These are phyloP conservation scores for Myotis findleyi DNA, from an alignment of 2,797 vertebrate species.

Conservation along the genomic window DNA sequence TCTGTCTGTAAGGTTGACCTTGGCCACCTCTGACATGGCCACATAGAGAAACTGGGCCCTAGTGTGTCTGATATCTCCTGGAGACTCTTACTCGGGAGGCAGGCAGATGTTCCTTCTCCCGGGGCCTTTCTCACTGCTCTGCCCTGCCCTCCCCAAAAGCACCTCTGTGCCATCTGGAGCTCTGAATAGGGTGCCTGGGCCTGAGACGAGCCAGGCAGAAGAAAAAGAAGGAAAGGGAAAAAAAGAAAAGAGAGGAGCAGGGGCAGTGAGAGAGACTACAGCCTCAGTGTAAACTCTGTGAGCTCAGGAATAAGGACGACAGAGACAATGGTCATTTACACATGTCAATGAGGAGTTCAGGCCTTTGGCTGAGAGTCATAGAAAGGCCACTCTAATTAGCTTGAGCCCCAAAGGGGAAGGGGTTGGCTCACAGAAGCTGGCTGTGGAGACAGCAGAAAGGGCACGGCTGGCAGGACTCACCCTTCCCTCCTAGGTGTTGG, in stretches of 20 bases:
- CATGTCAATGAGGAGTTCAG: background rate
- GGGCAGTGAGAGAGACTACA: background rate
- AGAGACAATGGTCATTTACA: background rate
- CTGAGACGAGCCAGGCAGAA: background rate
- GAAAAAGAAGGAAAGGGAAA: background rate
- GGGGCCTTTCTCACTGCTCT: background rate
- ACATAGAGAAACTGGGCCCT: background rate
- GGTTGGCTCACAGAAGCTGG: background rate
- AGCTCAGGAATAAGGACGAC: background rate
- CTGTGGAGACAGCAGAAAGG: background rate
- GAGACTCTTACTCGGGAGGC: background rate
- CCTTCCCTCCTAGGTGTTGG: background rate
- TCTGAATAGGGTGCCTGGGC: background rate
- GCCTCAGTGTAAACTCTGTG: background rate
- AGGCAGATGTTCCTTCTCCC: background rate
- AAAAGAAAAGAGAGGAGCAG: background rate
- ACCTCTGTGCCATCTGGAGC: background rate
- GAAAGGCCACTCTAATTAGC: background rate
- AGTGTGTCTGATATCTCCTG: background rate
- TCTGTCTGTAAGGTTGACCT: background rate
- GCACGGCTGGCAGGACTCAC: background rate
- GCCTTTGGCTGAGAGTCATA: constrained; percentile 12
- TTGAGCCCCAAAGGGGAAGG: background rate
- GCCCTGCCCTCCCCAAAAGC: background rate
- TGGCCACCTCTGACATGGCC: background rate